Base-by-base conservation (phyloP, 2,113 vertebrate species). In the Cyprinodon tularosa region DNA sequence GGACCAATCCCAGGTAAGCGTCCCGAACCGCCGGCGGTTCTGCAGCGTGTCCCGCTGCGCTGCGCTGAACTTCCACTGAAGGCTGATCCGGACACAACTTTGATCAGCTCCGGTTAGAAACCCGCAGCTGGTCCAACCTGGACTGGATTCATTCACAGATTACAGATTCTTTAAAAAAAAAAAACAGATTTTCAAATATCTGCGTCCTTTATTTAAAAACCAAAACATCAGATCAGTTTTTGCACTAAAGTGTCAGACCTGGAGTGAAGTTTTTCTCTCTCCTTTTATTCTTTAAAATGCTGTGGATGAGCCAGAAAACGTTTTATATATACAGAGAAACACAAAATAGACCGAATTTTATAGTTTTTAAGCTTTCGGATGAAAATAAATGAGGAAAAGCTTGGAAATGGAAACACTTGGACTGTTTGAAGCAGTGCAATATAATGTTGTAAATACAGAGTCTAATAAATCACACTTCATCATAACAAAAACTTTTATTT, bases 1-100 rank as follows among this genome's bases (percentile, higher is more conserved):
- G 96, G 88, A 96, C 95, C 91, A 99, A 98, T 92, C 96, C 96
- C 89, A 97, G 95, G 97, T 95, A 86, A 93, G 94, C 88, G 36
- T 59, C 53, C 60, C 47, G 72, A 57, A 57, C 50, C 50, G 15
- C 20, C 14, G 42, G 36, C 38, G 62, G 4, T 5, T 17, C n/a
- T 12, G 11, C 47, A n/a, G 61, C 17, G 50, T 9, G 50, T 57
- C 48, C 48, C 29, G 29, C 48, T 14, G 48, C 15, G 48, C 14
- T 4, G 48, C 48, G 15, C 48, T 50, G 5, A 57, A 57, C 50
- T 57, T n/a, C n/a, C 50, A 57, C 17, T 57, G n/a, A 57, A 57
- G 50, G 50, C 6, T 8, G 6, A n/a, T 57, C 4, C 8, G 50
- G 50, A 53, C 50, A 20, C 17, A 20, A 57, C 17, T 57, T 57